Evolutionary conservation across 1,140 invertebrate genomes (phyloP), one percentile per base, ranked within the genome.

Genomic region (Gonatopus flavifemur): DNA sequence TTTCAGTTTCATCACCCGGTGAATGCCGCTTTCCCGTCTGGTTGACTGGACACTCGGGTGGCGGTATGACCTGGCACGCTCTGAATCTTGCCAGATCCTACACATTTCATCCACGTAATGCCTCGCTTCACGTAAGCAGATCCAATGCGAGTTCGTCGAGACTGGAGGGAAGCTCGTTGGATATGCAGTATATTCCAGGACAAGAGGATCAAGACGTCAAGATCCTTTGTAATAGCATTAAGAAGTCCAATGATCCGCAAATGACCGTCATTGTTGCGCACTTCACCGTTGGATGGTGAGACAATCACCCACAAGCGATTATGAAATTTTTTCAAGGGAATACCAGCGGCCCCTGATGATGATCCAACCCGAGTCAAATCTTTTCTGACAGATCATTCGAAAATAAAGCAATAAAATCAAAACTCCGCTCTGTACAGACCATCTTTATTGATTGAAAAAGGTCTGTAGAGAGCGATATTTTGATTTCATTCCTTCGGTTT

Each of bases 221-320:
- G 33, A 77, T 87, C 22, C 81, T 88, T 0, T 87, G 86, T 57
- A 86, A 86, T 64, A 83, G 79, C n/a, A 86, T 88, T 20, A 74
- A 86, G 50, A 82, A 85, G 49, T 80, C 79, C 3, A 73, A 72
- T 35, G 57, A 78, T 6, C 81, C 83, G 6, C 83, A 83, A 52
- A 77, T 82, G 52, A 83, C 83, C 15, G 83, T 82, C 58, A 77
- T 88, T 19, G 83, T 89, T 2, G 86, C 88, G 0, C 88, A 90
- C 62, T 83, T 88, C 53, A 89, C 87, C 0, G 81, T 83, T n/a
- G 88, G 87, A 77, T 90, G 88, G 88, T 89, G 63, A 84, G 80
- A 54, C n/a, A n/a, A n/a, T n/a, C n/a, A n/a, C n/a, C n/a, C n/a
- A n/a, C n/a, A n/a, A n/a, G n/a, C n/a, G n/a, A n/a, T n/a, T n/a